Percentiles rank a stretch among this genome's conserved stretches.
These are phyloP conservation scores for Apotomis capreana DNA, from an alignment of 2,888 invertebrate species.

Conservation along the genomic window DNA sequence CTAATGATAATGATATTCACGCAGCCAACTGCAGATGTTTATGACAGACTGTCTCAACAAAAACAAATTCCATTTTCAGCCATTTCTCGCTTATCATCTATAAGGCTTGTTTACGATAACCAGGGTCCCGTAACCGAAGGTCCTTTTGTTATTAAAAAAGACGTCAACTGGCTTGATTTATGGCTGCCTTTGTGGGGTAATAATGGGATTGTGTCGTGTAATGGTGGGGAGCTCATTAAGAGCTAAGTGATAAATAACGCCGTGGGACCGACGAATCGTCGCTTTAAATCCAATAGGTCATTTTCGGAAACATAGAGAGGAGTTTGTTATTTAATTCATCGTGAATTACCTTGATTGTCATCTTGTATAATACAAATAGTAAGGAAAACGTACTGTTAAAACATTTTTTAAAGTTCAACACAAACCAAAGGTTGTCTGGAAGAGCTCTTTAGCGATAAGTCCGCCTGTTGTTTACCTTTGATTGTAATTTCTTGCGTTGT, in stretches of 20 bases:
- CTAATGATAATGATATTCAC: too few relatives aligned
- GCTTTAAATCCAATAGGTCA: conserved; percentile 8
- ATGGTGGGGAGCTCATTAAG: conserved; percentile 64
- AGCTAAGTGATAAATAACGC: conserved; percentile 59
- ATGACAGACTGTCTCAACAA: neutral
- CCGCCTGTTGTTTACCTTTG: too few relatives aligned
- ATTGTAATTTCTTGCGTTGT: too few relatives aligned
- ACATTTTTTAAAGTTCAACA: too few relatives aligned
- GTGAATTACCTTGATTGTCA: too few relatives aligned
- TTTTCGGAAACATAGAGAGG: too few relatives aligned
- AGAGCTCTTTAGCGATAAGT: too few relatives aligned
- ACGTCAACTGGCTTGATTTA: conserved; percentile 74
- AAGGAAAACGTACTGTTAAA: too few relatives aligned
- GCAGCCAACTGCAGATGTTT: neutral
- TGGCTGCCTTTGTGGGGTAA: conserved; percentile 60
- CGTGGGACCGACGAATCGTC: conserved; percentile 28
- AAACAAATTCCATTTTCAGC: conserved; percentile 26
- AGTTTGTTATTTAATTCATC: too few relatives aligned
- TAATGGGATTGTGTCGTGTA: conserved; percentile 68
- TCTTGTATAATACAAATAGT: too few relatives aligned
- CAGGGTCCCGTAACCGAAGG: conserved; percentile 52
- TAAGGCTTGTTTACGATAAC: conserved; percentile 49
- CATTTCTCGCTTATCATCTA: conserved; percentile 34
- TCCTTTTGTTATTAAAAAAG: conserved; percentile 73
- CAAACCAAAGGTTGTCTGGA: too few relatives aligned